phyloP scores from a whole-genome alignment of 1,140 invertebrate species.

The Chionoecetes opilio region DNA sequence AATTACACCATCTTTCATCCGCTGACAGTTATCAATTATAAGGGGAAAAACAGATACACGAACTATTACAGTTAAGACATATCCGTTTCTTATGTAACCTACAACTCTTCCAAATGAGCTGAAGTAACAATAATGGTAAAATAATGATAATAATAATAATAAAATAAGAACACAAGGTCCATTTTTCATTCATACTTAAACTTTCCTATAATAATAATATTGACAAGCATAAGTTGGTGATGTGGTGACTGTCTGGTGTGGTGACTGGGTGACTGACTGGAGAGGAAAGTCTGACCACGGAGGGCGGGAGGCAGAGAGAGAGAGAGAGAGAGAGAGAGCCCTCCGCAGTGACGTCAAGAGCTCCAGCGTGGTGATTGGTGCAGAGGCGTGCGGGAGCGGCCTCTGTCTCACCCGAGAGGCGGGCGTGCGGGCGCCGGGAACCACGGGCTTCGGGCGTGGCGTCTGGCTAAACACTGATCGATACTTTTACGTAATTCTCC shows the following conservation, averaged over 20 bases:
- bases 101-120: too few relatives aligned
- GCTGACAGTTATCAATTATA: too few relatives aligned
- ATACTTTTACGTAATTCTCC: not conserved
- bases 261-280: not conserved
- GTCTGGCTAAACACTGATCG: not conserved
- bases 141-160: too few relatives aligned
- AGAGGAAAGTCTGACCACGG: not conserved
- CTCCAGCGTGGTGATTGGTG: not conserved
- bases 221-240: not conserved
- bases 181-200: too few relatives aligned
- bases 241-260: not conserved
- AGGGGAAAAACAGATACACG: too few relatives aligned
- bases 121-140: too few relatives aligned
- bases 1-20: too few relatives aligned
- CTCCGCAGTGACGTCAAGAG: not conserved
- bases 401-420: not conserved
- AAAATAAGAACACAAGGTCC: too few relatives aligned
- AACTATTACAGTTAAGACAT: too few relatives aligned
- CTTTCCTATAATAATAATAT: not conserved
- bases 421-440: not conserved
- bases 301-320: not conserved
- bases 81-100: too few relatives aligned
- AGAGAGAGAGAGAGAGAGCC: slow-evolving; percentile 6
- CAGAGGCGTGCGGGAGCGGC: not conserved
- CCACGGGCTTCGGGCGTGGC: not conserved